phyloP scores from a whole-genome alignment of 2,113 vertebrate species.

The Quiscalus mexicanus region DNA sequence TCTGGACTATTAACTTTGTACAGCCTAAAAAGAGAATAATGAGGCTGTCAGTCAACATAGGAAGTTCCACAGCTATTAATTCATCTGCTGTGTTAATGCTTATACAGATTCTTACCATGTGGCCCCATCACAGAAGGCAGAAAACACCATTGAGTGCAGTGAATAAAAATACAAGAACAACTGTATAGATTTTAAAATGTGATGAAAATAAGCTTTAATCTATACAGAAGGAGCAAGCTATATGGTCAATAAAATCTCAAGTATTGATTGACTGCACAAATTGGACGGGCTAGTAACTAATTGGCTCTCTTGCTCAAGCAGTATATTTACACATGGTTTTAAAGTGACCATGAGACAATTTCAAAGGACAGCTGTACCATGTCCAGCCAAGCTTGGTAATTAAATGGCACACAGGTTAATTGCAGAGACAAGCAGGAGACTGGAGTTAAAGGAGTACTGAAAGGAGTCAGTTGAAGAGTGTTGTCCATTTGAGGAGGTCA shows the following conservation, averaged over 20 bases:
- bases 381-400: constrained; percentile 2
- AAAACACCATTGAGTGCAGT: neutral
- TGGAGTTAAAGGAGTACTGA: constrained; percentile 3
- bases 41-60: constrained; percentile 20
- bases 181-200: constrained; percentile 19
- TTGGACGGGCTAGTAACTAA: constrained; percentile 40
- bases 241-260: constrained; percentile 34
- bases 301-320: constrained; percentile 10
- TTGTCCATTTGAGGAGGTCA: neutral
- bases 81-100: constrained; percentile 32
- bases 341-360: neutral
- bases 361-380: constrained; percentile 29
- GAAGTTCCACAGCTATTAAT: constrained; percentile 25
- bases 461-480: neutral
- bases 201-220: constrained; percentile 44
- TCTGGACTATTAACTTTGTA: constrained; percentile 53
- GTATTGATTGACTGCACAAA: constrained; percentile 39
- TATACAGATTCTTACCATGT: neutral
- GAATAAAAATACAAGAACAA: neutral
- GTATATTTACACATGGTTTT: constrained; percentile 30
- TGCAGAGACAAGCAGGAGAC: constrained; percentile 14
- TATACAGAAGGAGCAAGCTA: constrained; percentile 5
- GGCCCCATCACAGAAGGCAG: neutral
- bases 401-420: constrained; percentile 59
- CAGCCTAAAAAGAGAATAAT: constrained; percentile 44